phyloP scores from a whole-genome alignment of 2,113 vertebrate genomes.

The Sclerurus mexicanus region DNA sequence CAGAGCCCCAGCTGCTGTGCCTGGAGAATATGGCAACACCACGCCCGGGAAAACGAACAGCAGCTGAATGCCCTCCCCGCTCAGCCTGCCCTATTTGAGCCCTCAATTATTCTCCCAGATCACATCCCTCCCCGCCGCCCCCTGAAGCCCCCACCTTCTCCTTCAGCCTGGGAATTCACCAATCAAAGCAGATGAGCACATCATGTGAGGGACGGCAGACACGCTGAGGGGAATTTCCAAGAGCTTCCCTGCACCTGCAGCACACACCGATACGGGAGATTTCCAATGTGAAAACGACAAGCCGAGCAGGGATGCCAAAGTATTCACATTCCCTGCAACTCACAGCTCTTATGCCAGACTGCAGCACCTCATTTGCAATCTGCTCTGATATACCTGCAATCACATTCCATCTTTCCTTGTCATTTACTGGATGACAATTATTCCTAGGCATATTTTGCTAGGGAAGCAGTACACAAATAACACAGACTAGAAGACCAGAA shows the following conservation, averaged over 20 bases:
- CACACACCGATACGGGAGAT: not conserved
- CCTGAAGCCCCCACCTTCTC: not conserved
- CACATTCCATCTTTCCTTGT: not conserved
- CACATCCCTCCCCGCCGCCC: not conserved
- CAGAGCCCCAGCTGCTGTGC: not conserved
- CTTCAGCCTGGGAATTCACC: not conserved
- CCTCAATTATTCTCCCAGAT: not conserved
- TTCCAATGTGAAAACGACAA: not conserved
- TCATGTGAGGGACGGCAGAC: not conserved
- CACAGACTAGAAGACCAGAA: conserved; percentile 3
- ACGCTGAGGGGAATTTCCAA: conserved; percentile 16
- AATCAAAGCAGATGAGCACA: not conserved
- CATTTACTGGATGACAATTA: not conserved
- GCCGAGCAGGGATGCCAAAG: not conserved
- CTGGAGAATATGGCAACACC: not conserved
- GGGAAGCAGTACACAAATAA: not conserved
- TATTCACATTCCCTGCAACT: not conserved
- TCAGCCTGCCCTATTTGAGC: not conserved
- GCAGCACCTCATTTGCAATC: conserved; percentile 50
- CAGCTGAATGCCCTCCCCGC: not conserved
- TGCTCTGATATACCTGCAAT: conserved; percentile 13
- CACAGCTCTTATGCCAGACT: conserved; percentile 17
- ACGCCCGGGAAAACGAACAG: not conserved
- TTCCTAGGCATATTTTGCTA: not conserved
- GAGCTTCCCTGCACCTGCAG: conserved; percentile 23